Evolutionary conservation across 2,113 vertebrate species (phyloP), one percentile per base, ranked within the genome.

Genomic region (Mionectes macconnelli): DNA sequence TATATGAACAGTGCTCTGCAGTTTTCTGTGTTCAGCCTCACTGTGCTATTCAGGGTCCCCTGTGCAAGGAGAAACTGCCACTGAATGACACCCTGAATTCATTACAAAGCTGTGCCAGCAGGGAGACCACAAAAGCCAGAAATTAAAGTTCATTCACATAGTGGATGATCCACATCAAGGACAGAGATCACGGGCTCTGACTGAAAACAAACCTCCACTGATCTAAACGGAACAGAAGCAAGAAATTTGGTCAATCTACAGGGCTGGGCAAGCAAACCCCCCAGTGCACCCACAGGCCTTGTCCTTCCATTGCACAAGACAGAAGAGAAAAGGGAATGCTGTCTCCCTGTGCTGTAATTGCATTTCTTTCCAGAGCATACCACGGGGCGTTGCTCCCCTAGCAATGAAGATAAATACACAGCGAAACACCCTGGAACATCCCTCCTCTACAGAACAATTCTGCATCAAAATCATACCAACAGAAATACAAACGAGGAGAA

Each of bases 61-160:
- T 76, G 81, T 84, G 93, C 82, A 90, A 89, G 88, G 89, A 94
- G 91, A 55, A 90, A 82, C 70, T 94, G 88, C 47, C 94, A 92
- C 90, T 90, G 93, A 96, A 45, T 94, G 95, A 90, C 92, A 95
- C 78, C 93, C 93, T 69, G 64, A 95, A 93, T 92, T 84, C 95
- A 95, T 81, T 89, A 83, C 96, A 97, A 33, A 95, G 95, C 94
- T 96, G 92, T 87, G 95, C 96, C n/a, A 15, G 96, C 78, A 92
- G 82, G 88, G 78, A 97, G 70, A 86, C 80, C 50, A 93, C 66
- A 97, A 91, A 76, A 96, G 50, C 93, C 68, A 87, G 78, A 70
- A 75, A 80, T 90, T 94, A 78, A 62, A 87, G 33, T 90, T 59
- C 87, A 59, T 90, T 93, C 44, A 59, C 6, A 16, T 1, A 35